These are phyloP conservation scores for Catagonus wagneri DNA, from an alignment of 2,113 vertebrate genomes.

Conservation along the genomic window DNA sequence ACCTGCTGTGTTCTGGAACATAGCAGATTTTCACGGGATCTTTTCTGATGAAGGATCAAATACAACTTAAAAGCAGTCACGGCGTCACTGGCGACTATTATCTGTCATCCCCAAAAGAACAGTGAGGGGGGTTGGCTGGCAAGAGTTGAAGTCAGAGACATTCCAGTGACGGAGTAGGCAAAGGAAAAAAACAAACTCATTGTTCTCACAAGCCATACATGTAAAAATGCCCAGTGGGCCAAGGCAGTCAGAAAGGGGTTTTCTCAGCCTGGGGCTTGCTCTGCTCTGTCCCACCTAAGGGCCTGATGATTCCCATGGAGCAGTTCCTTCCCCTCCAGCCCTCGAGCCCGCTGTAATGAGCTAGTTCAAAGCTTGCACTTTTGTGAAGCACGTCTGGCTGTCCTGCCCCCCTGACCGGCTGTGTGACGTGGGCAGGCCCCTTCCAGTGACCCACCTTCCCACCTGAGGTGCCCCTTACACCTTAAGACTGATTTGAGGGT, in stretches of 20 bases:
- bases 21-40: background rate
- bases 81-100: background rate
- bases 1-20: background rate
- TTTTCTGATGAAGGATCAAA: background rate
- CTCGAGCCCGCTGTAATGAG: fast-evolving
- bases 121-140: background rate
- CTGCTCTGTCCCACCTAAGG: background rate
- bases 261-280: background rate
- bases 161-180: background rate
- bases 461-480: background rate
- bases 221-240: background rate
- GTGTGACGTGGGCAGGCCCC: background rate
- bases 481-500: background rate
- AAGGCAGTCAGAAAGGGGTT: background rate
- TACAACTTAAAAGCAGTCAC: background rate
- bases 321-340: fast-evolving
- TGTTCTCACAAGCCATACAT: background rate
- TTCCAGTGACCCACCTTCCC: background rate
- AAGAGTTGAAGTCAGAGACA: background rate
- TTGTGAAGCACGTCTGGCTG: no score
- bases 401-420: background rate
- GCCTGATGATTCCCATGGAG: fast-evolving
- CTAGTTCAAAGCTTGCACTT: background rate
- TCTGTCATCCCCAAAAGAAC: background rate
- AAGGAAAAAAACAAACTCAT: background rate